Conservation (phyloP, 2,888 invertebrate species). For the Leptothorax acervorum region DNA sequence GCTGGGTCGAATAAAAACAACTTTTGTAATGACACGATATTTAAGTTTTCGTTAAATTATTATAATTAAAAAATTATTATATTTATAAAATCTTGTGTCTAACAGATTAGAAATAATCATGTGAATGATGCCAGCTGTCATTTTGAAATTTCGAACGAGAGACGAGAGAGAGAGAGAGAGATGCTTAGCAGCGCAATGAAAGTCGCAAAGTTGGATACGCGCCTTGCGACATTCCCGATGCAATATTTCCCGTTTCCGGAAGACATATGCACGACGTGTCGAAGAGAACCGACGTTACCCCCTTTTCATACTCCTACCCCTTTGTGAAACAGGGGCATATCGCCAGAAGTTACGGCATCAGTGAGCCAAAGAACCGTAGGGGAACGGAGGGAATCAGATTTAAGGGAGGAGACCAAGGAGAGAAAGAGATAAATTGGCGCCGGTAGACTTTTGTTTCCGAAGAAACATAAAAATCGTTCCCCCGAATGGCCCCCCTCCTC, state of each 20-base stretch:
- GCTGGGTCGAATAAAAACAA: too few relatives aligned
- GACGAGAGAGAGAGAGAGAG: not conserved
- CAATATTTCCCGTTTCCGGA: slow-evolving; percentile 74
- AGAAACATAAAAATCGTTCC: slow-evolving; percentile 82
- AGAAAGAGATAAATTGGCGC: slow-evolving; percentile 77
- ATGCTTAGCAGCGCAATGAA: slow-evolving; percentile 20
- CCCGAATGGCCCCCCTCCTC: slow-evolving; percentile 10
- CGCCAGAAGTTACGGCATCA: slow-evolving; percentile 72
- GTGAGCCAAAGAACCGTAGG: slow-evolving; percentile 47
- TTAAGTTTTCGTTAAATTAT: not conserved
- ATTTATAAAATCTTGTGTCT: not conserved
- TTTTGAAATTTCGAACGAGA: not conserved
- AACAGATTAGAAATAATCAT: not conserved
- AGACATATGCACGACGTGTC: slow-evolving; percentile 74
- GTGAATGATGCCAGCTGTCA: not conserved
- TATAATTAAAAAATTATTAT: not conserved
- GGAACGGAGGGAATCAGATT: not conserved
- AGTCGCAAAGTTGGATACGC: slow-evolving; percentile 37
- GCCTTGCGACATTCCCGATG: slow-evolving; percentile 44
- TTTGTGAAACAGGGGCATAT: slow-evolving; percentile 56
- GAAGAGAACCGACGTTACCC: slow-evolving; percentile 62
- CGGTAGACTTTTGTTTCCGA: slow-evolving; percentile 83
- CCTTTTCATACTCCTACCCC: slow-evolving; percentile 17
- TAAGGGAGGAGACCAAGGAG: slow-evolving; percentile 38
- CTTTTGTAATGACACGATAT: not conserved